phyloP scores from a whole-genome alignment of 1,140 invertebrate genomes.

The Drosophila repleta region DNA sequence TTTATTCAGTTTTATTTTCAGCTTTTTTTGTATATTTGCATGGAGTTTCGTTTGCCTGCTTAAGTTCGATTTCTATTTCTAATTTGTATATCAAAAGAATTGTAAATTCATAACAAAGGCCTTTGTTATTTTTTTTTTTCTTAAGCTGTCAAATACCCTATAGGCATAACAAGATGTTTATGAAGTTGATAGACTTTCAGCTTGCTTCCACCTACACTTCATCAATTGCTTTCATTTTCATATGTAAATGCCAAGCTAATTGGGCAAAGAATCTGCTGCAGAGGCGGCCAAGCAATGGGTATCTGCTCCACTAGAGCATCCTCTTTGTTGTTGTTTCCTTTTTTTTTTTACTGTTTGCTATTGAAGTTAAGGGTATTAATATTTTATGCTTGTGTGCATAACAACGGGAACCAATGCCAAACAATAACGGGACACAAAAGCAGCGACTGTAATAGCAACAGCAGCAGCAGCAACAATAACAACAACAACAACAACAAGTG shows the following conservation, averaged over 20 bases:
- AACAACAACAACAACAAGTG: slow-evolving; percentile 27
- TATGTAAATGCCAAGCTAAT: too few species aligned
- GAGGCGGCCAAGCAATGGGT: not conserved
- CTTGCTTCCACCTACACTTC: too few species aligned
- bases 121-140: not conserved
- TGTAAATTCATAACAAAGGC: slow-evolving; percentile 8
- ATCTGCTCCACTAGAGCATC: not conserved
- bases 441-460: slow-evolving; percentile 11
- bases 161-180: too few species aligned
- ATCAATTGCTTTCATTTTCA: too few species aligned
- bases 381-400: slow-evolving; percentile 72
- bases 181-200: too few species aligned
- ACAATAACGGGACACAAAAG: slow-evolving; percentile 28
- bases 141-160: not conserved
- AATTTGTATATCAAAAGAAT: not conserved
- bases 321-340: not conserved
- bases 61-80: too few species aligned
- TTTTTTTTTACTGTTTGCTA: slow-evolving; percentile 18
- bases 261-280: too few species aligned
- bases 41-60: too few species aligned
- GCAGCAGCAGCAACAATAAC: slow-evolving; percentile 12
- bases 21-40: too few species aligned
- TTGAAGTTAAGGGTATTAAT: slow-evolving; percentile 59
- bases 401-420: slow-evolving; percentile 36
- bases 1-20: too few species aligned